These are phyloP conservation scores for Megalops atlanticus DNA, from an alignment of 2,113 vertebrate genomes.

Conservation along the genomic window DNA sequence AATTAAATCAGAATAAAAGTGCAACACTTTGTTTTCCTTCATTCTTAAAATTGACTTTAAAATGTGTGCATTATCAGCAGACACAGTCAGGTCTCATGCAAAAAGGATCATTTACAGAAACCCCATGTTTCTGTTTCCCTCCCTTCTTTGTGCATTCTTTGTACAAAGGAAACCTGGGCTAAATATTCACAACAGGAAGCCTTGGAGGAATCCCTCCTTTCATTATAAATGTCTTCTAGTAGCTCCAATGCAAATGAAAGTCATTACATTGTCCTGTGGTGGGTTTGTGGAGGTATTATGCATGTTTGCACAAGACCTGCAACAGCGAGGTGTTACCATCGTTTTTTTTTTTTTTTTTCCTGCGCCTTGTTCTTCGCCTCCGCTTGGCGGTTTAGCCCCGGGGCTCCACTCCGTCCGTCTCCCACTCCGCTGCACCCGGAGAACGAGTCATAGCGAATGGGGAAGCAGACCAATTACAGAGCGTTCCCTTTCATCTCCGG, in stretches of 20 bases:
- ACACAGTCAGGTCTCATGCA: background rate
- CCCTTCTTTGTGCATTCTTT: background rate
- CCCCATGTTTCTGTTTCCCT: background rate
- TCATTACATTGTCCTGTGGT: background rate
- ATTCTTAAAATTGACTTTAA: background rate
- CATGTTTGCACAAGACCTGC: background rate
- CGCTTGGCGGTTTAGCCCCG: background rate
- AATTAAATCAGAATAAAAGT: too few relatives aligned
- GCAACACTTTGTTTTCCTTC: too few relatives aligned
- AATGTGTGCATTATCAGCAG: background rate
- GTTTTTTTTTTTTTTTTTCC: background rate
- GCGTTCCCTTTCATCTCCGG: conserved; percentile 44
- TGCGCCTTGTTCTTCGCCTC: too few relatives aligned
- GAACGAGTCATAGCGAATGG: too few relatives aligned
- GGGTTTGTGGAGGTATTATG: background rate
- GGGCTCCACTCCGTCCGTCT: background rate
- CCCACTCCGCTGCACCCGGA: background rate
- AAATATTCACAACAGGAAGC: background rate
- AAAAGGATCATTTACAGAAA: background rate
- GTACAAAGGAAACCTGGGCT: background rate
- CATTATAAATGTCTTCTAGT: background rate
- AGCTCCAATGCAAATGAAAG: background rate
- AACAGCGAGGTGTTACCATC: background rate
- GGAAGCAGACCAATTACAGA: conserved; percentile 27
- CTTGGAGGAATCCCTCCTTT: background rate